A percentile compares a stretch with the other conserved stretches of the same genome.
Conservation (phyloP, 1,140 invertebrate species). For the Microplitis demolitor region DNA sequence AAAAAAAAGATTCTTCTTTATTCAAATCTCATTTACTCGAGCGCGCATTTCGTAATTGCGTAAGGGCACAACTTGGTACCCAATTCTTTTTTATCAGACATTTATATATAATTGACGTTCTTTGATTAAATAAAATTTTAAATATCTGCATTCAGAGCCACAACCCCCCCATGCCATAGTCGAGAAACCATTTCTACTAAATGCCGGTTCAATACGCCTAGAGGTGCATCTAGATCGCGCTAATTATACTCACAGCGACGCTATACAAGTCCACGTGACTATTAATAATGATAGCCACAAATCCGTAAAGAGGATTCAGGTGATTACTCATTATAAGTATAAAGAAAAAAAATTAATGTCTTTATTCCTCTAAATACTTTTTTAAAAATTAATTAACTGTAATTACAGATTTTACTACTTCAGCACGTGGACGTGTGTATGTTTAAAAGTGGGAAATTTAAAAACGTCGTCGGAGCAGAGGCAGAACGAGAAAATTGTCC, state of each 20-base stretch:
- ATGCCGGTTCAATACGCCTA: constrained; percentile 74
- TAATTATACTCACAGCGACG: constrained; percentile 91
- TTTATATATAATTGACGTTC: background rate
- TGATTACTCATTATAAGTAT: constrained; percentile 47
- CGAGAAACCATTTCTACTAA: constrained; percentile 68
- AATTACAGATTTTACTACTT: constrained; percentile 77
- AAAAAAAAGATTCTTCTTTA: too few relatives aligned
- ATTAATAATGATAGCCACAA: constrained; percentile 94
- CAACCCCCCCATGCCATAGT: constrained; percentile 57
- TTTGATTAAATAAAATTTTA: background rate
- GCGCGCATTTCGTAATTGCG: too few relatives aligned
- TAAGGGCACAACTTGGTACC: too few relatives aligned
- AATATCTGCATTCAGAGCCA: constrained; percentile 39
- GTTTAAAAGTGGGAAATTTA: constrained; percentile 99
- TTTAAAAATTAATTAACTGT: too few relatives aligned
- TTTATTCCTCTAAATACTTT: background rate
- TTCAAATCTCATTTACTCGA: too few relatives aligned
- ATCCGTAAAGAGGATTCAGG: constrained; percentile 90
- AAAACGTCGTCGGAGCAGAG: constrained; percentile 92
- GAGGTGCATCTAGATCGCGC: constrained; percentile 93
- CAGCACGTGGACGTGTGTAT: constrained; percentile 99
- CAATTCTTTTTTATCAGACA: too few relatives aligned
- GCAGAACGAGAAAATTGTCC: constrained; percentile 74
- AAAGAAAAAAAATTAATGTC: background rate
- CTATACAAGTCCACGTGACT: constrained; percentile 84